Base-by-base conservation (phyloP, 2,888 invertebrate species). In the Stenolophus ochropezus region DNA sequence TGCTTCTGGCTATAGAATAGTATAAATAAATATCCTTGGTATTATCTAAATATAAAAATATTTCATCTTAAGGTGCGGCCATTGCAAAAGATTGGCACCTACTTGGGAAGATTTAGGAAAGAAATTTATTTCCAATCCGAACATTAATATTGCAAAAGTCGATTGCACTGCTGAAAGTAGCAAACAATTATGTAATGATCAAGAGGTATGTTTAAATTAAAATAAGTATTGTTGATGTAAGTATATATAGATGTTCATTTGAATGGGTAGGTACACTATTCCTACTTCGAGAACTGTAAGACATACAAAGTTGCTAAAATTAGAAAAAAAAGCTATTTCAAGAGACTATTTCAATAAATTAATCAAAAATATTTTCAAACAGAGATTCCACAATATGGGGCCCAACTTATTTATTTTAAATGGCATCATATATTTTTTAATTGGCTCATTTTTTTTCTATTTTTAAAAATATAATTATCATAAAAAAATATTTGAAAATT, bases 81-180 rank as follows among this genome's bases (percentile, higher is more conserved):
- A 97, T 87, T 97, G 97, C 87, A 96, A 96, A 90, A 93, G 95
- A 85, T 88, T 97, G 82, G 95, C 94, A 33, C 95, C 96, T 0
- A 93, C 94, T 0, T 97, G 96, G 96, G 93, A 95, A 84, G 93
- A 95, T 85, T 90, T 97, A 1, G 96, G 95, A 0, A 93, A 93
- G 82, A 94, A 94, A 85, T 94, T 94, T 84, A 90, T 91, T 79
- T 91, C 91, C 56, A 92, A 93, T 82, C 89, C 90, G 0, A 89
- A 91, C 61, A 93, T 96, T 0, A 91, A 93, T 83, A 94, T 97
- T 75, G 94, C 94, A 0, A 95, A 96, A 89, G 94, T 97, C 0
- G 97, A 97, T 86, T 97, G 97, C 86, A 95, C 95, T 0, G 88
- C 93, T 33, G 93, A 94, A 4, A 92, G 92, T 27, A 94, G 93